Percentiles rank a stretch among this genome's conserved stretches.
These are phyloP conservation scores for Pandemis corylana DNA, from an alignment of 2,888 invertebrate species.

Conservation along the genomic window DNA sequence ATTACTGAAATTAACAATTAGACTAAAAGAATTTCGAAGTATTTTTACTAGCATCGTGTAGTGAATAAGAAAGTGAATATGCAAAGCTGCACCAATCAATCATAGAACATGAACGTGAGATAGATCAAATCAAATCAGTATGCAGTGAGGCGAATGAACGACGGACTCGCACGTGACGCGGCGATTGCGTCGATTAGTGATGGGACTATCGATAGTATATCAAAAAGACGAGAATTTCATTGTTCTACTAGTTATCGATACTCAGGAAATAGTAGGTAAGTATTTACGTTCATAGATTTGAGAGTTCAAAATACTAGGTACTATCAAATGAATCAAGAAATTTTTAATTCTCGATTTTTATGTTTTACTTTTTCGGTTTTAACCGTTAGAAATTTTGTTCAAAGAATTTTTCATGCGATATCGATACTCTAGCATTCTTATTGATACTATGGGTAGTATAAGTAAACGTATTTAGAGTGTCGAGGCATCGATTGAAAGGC, in stretches of 20 bases:
- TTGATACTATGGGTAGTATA: not conserved
- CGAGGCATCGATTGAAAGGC: not conserved
- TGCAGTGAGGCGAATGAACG: conserved; percentile 23
- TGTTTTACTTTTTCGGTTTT: too few species aligned
- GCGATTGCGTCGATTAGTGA: conserved; percentile 8
- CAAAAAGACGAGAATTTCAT: not conserved
- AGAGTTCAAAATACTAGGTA: not conserved
- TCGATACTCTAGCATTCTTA: too few species aligned
- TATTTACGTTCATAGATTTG: not conserved
- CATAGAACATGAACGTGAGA: conserved; percentile 25
- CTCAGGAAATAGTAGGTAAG: not conserved
- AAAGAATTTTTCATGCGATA: not conserved
- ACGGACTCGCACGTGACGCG: not conserved
- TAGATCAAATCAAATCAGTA: conserved; percentile 42
- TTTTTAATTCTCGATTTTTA: too few species aligned
- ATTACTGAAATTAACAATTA: too few species aligned
- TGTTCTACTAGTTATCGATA: not conserved
- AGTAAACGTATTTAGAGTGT: not conserved
- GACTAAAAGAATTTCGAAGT: not conserved
- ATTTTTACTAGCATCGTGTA: not conserved
- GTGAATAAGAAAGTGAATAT: conserved; percentile 24
- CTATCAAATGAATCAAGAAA: too few species aligned
- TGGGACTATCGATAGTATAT: not conserved
- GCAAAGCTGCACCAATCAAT: conserved; percentile 23
- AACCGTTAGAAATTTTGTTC: too few species aligned